Percentiles rank a stretch among this genome's conserved stretches.
Evolutionary conservation across 2,888 invertebrate species (phyloP).

Genomic region (Empis livida): DNA sequence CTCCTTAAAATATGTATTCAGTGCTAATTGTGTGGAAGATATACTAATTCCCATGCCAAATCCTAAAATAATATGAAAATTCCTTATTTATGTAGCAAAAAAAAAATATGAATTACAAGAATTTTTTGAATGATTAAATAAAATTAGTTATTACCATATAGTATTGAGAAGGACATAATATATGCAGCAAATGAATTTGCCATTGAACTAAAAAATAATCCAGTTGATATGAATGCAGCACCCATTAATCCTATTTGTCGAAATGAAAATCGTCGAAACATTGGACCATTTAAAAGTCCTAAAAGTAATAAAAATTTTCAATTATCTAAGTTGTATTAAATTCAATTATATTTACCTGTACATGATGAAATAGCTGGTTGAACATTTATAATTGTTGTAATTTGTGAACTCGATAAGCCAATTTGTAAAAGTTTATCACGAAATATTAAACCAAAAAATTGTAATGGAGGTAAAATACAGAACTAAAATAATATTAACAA

Average conservation of each 20-base stretch:
- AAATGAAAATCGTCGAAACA: constrained; percentile 53
- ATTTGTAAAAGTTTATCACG: constrained; percentile 45
- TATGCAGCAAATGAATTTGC: constrained; percentile 42
- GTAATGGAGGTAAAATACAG: constrained; percentile 50
- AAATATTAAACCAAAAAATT: constrained; percentile 60
- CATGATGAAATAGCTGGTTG: constrained; percentile 56
- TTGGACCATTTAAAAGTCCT: constrained; percentile 53
- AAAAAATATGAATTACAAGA: no score
- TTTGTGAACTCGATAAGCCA: constrained; percentile 49
- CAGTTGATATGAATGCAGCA: constrained; percentile 43
- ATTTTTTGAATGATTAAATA: no score
- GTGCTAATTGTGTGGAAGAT: constrained; percentile 54
- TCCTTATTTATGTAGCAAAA: no score
- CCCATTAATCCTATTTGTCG: constrained; percentile 54
- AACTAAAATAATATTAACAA: constrained; percentile 39
- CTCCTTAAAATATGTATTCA: constrained; percentile 61
- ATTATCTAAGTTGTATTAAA: not conserved
- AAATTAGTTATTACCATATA: constrained; percentile 45
- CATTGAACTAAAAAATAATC: constrained; percentile 47
- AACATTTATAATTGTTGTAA: constrained; percentile 57
- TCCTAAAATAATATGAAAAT: constrained; percentile 11
- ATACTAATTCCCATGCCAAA: constrained; percentile 50
- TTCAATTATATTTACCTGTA: constrained; percentile 43
- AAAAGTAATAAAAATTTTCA: constrained; percentile 3
- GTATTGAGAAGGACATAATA: constrained; percentile 45